Evolutionary conservation across 2,797 vertebrate species (phyloP).

Genomic region (Schizopygopsis malacanthus): DNA sequence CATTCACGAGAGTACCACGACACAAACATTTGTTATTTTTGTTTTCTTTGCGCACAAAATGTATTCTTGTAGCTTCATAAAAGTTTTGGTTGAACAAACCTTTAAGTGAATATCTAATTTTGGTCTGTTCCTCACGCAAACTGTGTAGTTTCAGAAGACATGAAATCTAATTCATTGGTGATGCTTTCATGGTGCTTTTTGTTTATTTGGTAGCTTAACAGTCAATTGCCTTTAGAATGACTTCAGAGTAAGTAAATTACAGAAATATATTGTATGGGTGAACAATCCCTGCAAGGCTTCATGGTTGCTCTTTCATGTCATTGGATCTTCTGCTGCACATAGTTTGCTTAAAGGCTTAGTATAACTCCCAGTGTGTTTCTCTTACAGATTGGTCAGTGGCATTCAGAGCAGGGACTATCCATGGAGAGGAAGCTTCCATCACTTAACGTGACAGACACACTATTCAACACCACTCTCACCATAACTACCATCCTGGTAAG

Average conservation of each 20-base stretch:
- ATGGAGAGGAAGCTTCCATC: conserved; percentile 94
- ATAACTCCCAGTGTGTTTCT: conserved; percentile 56
- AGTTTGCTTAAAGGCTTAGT: conserved; percentile 29
- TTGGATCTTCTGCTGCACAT: conserved; percentile 38
- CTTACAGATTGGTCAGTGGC: conserved; percentile 96
- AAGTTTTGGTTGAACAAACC: neutral
- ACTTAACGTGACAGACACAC: conserved; percentile 92
- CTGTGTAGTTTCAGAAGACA: neutral
- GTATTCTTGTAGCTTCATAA: neutral
- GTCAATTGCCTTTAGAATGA: neutral
- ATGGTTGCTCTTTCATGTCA: conserved; percentile 7
- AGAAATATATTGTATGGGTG: neutral
- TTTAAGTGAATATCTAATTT: neutral
- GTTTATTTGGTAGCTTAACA: neutral
- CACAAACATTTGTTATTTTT: too few relatives aligned
- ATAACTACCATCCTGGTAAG: conserved; percentile 99
- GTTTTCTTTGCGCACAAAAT: neutral
- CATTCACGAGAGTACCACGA: neutral
- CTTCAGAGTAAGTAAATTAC: neutral
- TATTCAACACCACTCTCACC: conserved; percentile 96
- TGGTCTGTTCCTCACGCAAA: neutral
- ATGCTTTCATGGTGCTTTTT: neutral
- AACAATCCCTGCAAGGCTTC: neutral
- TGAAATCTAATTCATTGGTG: neutral
- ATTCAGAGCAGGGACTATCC: conserved; percentile 91